Conservation (phyloP, 2,113 vertebrate species). For the Prunella himalayana region DNA sequence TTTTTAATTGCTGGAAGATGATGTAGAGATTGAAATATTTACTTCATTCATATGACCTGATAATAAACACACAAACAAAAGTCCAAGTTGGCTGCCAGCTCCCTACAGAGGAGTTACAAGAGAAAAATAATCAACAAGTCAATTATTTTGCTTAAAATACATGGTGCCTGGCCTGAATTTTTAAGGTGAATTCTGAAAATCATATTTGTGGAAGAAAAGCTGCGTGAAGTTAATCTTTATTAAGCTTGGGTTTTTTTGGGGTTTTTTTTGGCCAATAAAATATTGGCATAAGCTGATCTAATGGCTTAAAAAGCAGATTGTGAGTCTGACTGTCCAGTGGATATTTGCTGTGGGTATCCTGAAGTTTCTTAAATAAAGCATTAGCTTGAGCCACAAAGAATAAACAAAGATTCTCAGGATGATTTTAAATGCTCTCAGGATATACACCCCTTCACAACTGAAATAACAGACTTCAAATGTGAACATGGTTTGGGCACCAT, state of each 20-base stretch:
- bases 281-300: neutral
- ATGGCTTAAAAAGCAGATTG: neutral
- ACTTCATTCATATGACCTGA: neutral
- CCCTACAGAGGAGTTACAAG: neutral
- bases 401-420: conserved; percentile 15
- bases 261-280: neutral
- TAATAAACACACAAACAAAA: neutral
- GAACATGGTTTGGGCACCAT: neutral
- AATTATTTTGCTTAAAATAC: neutral
- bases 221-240: neutral
- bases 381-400: conserved; percentile 13
- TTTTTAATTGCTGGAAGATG: neutral
- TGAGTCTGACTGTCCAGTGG: neutral
- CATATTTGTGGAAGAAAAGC: neutral
- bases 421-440: conserved; percentile 27
- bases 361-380: conserved; percentile 41
- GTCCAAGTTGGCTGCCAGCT: neutral
- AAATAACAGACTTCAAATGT: neutral
- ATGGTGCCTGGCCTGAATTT: neutral
- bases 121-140: neutral
- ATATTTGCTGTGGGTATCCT: neutral
- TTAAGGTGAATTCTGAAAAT: neutral
- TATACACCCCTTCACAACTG: neutral
- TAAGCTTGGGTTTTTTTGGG: neutral
- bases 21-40: neutral